Conservation (phyloP, 1,140 invertebrate species). For the Nasonia giraulti region DNA sequence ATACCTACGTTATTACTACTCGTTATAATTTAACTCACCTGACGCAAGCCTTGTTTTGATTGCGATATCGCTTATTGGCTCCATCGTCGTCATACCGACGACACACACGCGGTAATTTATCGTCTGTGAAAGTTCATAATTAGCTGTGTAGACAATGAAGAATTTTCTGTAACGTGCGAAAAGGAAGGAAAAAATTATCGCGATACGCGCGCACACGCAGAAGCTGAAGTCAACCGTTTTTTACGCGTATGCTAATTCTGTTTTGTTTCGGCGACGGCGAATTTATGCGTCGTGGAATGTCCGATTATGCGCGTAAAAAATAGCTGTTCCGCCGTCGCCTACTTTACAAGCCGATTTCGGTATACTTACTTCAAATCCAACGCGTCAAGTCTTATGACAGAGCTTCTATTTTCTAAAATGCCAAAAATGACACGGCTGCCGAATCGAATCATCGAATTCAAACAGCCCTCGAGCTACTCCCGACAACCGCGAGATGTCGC, state of each 20-base stretch:
- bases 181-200: conserved; percentile 7
- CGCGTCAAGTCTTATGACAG: too few species aligned
- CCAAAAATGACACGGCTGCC: too few species aligned
- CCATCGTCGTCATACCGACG: not conserved
- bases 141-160: conserved; percentile 8
- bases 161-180: not conserved
- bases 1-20: too few species aligned
- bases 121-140: conserved; percentile 36
- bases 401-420: too few species aligned
- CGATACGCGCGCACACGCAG: not conserved
- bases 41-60: not conserved
- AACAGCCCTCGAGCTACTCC: not conserved
- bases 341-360: too few species aligned
- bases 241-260: not conserved
- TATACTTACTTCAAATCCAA: too few species aligned
- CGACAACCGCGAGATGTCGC: not conserved
- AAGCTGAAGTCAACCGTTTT: conserved; percentile 19
- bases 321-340: too few species aligned
- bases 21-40: not conserved
- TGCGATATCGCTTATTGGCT: not conserved
- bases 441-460: not conserved
- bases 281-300: too few species aligned
- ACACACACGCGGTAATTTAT: conserved; percentile 4
- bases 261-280: not conserved
- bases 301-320: too few species aligned